Conservation (phyloP, 2,113 vertebrate species). For the Poicephalus meyeri region DNA sequence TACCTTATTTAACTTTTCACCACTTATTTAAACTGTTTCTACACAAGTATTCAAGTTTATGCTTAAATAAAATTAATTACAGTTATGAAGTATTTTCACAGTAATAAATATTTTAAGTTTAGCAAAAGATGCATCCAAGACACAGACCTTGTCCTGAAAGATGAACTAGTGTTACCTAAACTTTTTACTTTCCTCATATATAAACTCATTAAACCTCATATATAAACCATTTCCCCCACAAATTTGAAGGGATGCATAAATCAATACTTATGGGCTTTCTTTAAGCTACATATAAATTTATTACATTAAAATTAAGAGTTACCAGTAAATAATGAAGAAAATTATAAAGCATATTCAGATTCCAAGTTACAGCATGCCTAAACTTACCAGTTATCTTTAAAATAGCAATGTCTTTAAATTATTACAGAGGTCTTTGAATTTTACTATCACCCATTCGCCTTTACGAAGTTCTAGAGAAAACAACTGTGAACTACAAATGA, state of each 20-base stretch:
- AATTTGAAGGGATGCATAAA: not conserved
- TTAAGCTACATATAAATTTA: not conserved
- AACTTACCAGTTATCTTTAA: not conserved
- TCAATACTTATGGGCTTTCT: not conserved
- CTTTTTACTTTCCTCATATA: not conserved
- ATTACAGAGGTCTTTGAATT: not conserved
- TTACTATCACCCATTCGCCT: not conserved
- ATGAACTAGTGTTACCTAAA: not conserved
- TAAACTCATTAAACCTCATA: not conserved
- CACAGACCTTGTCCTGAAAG: not conserved
- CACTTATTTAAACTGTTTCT: not conserved
- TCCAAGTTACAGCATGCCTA: not conserved
- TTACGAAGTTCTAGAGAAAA: not conserved
- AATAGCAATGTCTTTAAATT: not conserved
- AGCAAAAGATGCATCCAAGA: not conserved
- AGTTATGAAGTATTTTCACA: not conserved
- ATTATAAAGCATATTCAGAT: not conserved
- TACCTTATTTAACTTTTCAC: not conserved
- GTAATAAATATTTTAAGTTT: not conserved
- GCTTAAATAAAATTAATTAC: not conserved
- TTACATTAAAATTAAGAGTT: not conserved
- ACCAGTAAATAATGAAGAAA: not conserved
- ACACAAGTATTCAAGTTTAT: not conserved
- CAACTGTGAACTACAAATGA: not conserved
- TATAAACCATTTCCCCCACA: not conserved